Conservation (phyloP, 2,797 vertebrate genomes). For the Thaleichthys pacificus region DNA sequence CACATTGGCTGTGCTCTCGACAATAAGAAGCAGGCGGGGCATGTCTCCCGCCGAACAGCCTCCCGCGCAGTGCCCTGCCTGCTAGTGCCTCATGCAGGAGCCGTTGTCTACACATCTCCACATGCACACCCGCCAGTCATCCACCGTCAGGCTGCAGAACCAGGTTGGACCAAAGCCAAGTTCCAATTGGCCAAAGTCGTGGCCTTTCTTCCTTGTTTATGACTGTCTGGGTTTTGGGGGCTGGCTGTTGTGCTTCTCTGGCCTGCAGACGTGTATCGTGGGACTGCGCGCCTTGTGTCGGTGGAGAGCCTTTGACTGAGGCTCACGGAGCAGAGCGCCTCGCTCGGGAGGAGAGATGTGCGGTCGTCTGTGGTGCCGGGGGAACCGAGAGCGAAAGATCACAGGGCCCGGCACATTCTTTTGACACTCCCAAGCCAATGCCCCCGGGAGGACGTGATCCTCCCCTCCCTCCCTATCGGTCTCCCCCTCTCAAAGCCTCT, state of each 20-base stretch:
- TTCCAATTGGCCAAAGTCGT: too few species aligned
- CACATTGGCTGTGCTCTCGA: conserved; percentile 61
- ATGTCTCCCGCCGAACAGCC: conserved; percentile 46
- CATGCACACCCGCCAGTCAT: conserved; percentile 22
- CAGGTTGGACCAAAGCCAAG: neutral
- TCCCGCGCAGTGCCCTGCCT: conserved; percentile 46
- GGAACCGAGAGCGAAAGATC: conserved; percentile 72
- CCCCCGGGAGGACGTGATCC: conserved; percentile 64
- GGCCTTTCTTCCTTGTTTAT: conserved; percentile 16
- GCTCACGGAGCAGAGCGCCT: conserved; percentile 40
- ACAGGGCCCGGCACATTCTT: conserved; percentile 66
- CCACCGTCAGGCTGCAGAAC: conserved; percentile 20
- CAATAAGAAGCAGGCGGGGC: conserved; percentile 51
- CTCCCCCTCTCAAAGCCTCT: conserved; percentile 64
- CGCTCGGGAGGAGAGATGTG: conserved; percentile 60
- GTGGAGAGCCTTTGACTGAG: conserved; percentile 55
- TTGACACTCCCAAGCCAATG: conserved; percentile 58
- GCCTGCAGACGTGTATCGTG: too few species aligned
- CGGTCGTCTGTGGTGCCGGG: conserved; percentile 67
- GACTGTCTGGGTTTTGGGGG: neutral
- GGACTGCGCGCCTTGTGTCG: too few species aligned
- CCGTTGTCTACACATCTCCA: conserved; percentile 40
- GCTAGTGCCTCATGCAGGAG: conserved; percentile 43
- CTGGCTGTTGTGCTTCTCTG: neutral
- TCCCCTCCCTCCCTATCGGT: conserved; percentile 36